Conservation (phyloP, 2,113 vertebrate species). For the Cepphus grylle region DNA sequence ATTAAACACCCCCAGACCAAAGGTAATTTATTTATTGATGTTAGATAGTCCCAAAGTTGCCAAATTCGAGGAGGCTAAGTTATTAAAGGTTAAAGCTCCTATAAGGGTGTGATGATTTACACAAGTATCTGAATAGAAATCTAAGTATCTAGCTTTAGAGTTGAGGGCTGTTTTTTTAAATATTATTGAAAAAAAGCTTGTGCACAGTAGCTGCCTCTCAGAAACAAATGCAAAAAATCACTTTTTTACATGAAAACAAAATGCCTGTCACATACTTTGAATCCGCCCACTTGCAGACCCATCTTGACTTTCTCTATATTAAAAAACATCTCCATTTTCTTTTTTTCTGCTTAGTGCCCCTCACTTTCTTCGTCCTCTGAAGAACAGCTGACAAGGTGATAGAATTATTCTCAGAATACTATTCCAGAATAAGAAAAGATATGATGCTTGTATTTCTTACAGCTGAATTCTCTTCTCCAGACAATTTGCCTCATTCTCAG, state of each 20-base stretch:
- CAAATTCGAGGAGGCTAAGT: neutral
- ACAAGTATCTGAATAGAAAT: neutral
- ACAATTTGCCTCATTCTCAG: neutral
- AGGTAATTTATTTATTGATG: neutral
- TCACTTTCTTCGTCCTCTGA: neutral
- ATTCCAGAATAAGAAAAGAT: neutral
- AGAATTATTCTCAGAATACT: neutral
- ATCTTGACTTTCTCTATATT: neutral
- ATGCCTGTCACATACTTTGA: neutral
- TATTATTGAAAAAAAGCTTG: neutral
- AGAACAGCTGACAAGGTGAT: neutral
- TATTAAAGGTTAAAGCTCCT: neutral
- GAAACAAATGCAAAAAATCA: neutral
- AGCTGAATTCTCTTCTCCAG: neutral
- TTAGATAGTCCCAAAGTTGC: neutral
- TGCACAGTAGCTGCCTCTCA: neutral
- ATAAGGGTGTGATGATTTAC: neutral
- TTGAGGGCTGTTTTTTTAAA: neutral
- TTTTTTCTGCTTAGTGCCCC: neutral
- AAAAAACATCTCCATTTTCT: neutral
- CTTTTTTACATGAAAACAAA: neutral
- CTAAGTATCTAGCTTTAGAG: neutral
- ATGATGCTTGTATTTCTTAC: neutral
- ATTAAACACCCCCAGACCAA: neutral
- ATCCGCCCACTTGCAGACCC: accelerated